These are phyloP conservation scores for Zaprionus capensis DNA, from an alignment of 1,140 invertebrate species.

Conservation along the genomic window DNA sequence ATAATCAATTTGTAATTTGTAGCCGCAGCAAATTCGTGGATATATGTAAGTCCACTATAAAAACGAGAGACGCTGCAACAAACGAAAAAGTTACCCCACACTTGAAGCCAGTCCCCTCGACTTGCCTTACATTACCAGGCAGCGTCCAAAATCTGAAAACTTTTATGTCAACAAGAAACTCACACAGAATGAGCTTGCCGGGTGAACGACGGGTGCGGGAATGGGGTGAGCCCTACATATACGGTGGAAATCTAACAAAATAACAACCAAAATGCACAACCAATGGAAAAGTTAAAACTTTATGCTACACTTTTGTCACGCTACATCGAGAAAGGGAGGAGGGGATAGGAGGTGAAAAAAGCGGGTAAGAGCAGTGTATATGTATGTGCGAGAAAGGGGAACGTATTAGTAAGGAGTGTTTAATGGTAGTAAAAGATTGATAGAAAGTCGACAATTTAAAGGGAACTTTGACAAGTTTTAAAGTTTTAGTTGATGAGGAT, in stretches of 20 bases:
- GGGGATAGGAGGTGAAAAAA: background rate
- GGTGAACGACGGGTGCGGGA: background rate
- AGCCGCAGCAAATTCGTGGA: slow-evolving; percentile 79
- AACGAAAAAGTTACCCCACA: slow-evolving; percentile 27
- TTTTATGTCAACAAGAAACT: slow-evolving; percentile 77
- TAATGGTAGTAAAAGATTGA: slow-evolving; percentile 38
- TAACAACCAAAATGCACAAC: slow-evolving; percentile 52
- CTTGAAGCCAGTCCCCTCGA: background rate
- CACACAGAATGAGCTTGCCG: slow-evolving; percentile 26
- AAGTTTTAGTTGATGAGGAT: background rate
- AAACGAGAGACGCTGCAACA: slow-evolving; percentile 30
- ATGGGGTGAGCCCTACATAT: slow-evolving; percentile 35
- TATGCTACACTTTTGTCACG: slow-evolving; percentile 40
- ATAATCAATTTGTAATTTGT: slow-evolving; percentile 83
- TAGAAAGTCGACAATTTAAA: slow-evolving; percentile 40
- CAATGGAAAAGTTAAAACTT: slow-evolving; percentile 64
- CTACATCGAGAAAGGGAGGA: background rate
- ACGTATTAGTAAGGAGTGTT: slow-evolving; percentile 17
- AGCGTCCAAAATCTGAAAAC: slow-evolving; percentile 50
- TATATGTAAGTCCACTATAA: slow-evolving; percentile 66
- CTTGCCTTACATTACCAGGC: background rate
- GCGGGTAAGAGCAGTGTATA: too few species aligned
- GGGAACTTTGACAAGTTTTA: slow-evolving; percentile 14
- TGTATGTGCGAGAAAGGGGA: too few species aligned
- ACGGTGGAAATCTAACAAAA: slow-evolving; percentile 24